Base-by-base conservation (phyloP, 1,140 invertebrate genomes). In the Diachasma alloeum region DNA sequence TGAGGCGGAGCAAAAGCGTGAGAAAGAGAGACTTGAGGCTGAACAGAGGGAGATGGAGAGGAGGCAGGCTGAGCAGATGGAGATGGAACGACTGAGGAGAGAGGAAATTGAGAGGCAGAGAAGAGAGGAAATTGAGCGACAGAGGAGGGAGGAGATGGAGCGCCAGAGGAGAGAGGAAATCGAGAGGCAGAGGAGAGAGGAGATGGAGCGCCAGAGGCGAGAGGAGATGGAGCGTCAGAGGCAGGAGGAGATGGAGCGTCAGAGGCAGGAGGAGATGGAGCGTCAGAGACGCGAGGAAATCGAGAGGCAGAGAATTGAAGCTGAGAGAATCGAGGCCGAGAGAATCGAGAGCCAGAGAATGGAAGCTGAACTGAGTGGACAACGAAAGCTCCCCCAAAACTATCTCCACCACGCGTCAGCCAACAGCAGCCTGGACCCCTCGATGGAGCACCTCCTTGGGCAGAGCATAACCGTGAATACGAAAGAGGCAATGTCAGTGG, bases 401-500 rank as follows among this genome's bases (percentile, higher is more conserved):
- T 87, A 82, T 72, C 78, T 89, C 67, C 83, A 86, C 77, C 83
- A 85, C 48, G 10, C 10, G n/a, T 75, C 82, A 24, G 68, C 82
- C 0, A 83, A 82, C 3, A 81, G 83, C 4, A 72, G 77, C 0
- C 74, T 85, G 0, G 82, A 87, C 8, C 19, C 72, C 0, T 75
- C 72, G 5, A 69, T 72, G 9, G 87, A 89, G 74, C 86, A 87
- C 74, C 66, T 88, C 6, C 83, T 89, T 4, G 84, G 87, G 1
- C 87, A 88, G 68, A 89, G 87, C 72, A 89, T 93, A 44, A 93
- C 92, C 31, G 90, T 92, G 1, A 92, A 93, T 75, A 93, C 92
- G 0, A 93, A 92, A 74, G 92, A 93, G 81, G 92, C 88, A 5
- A 83, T 88, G 73, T 87, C 87, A 1, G 86, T 85, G 0, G 85